A percentile compares a stretch with the other conserved stretches of the same genome.
Conservation (phyloP, 92 coral and sea anemone species). For the Epizoanthus rinbou region DNA sequence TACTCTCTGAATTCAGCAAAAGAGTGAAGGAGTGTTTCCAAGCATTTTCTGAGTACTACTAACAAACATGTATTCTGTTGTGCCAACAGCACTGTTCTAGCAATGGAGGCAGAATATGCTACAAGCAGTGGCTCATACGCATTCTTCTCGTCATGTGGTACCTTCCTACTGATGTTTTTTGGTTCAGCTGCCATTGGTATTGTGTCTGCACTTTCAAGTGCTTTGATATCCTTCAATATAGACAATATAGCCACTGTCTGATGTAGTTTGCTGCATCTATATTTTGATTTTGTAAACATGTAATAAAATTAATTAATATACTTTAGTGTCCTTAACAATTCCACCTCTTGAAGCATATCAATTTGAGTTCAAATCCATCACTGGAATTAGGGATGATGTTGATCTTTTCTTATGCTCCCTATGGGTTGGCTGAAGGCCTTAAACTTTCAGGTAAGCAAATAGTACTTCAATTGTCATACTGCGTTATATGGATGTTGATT, state of each 20-base stretch:
- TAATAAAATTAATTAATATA: too few relatives aligned
- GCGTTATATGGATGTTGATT: neutral
- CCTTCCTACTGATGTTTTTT: conserved; percentile 91
- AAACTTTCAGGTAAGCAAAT: conserved; percentile 81
- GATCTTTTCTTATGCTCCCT: conserved; percentile 95
- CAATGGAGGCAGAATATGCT: conserved; percentile 76
- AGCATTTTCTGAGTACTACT: neutral
- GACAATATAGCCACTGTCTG: too few relatives aligned
- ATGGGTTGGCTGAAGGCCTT: conserved; percentile 97
- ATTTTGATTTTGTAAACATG: neutral
- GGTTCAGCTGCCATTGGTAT: conserved; percentile 97
- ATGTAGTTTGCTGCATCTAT: too few relatives aligned
- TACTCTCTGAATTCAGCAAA: conserved; percentile 2
- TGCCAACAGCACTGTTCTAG: conserved; percentile 72
- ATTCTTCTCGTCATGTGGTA: conserved; percentile 84
- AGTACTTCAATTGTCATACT: neutral
- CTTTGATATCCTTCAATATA: conserved; percentile 96
- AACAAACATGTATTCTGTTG: neutral
- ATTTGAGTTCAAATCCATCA: conserved; percentile 90
- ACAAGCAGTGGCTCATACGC: conserved; percentile 76
- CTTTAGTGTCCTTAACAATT: conserved; percentile 54
- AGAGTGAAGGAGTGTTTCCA: neutral
- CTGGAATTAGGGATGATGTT: conserved; percentile 93
- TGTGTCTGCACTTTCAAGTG: conserved; percentile 91
- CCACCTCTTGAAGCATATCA: conserved; percentile 92